A percentile compares a stretch with the other conserved stretches of the same genome.
Evolutionary conservation across 2,888 invertebrate genomes (phyloP).

Genomic region (Metopia argyrocephala): DNA sequence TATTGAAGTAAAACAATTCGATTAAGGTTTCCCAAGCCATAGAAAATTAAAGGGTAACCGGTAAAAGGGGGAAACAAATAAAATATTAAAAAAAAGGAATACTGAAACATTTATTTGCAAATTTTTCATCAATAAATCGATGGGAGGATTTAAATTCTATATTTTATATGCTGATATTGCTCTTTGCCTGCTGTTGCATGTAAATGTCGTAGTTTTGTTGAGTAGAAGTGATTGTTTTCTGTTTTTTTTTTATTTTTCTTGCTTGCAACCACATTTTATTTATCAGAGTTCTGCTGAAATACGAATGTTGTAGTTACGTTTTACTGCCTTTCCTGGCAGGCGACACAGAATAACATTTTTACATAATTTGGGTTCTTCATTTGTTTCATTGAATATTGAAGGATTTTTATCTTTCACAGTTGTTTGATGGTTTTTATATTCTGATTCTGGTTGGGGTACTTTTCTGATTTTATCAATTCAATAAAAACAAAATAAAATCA

Average conservation of each 20-base stretch:
- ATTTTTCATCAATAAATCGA: conserved; percentile 42
- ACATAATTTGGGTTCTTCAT: conserved; percentile 39
- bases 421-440: conserved; percentile 49
- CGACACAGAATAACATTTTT: conserved; percentile 24
- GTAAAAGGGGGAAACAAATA: not conserved
- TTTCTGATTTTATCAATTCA: conserved; percentile 76
- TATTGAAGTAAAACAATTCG: conserved; percentile 61
- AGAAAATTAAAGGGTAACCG: not conserved
- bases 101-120: conserved; percentile 27
- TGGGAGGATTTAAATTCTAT: conserved; percentile 27
- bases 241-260: not conserved
- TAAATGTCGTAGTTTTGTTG: conserved; percentile 26
- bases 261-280: conserved; percentile 50
- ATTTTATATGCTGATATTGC: not conserved
- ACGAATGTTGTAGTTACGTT: conserved; percentile 37
- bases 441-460: conserved; percentile 52
- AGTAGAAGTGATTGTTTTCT: not conserved
- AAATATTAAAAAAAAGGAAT: not conserved
- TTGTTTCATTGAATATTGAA: conserved; percentile 55
- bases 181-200: conserved; percentile 15
- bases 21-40: conserved; percentile 35
- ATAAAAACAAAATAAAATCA: conserved; percentile 77
- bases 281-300: conserved; percentile 33
- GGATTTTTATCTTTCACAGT: conserved; percentile 53
- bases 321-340: not conserved